Base-by-base conservation (phyloP, 2,888 invertebrate species). In the Notodonta dromedarius region DNA sequence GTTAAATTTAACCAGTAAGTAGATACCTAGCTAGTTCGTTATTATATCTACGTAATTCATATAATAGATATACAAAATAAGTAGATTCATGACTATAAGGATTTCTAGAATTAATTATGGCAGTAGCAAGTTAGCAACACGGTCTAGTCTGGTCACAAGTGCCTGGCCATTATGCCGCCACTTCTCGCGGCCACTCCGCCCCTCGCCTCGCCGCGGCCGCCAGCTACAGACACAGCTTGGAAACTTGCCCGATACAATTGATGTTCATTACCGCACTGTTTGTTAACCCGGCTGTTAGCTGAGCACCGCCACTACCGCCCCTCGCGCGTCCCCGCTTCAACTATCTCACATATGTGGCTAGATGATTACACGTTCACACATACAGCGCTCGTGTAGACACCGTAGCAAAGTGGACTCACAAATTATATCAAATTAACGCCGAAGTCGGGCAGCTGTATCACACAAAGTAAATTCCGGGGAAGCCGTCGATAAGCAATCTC, bases 401-500 rank as follows among this genome's bases (percentile, higher is more conserved):
- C 57, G 61, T 61, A 51, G 69, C 52, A 67, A 76, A 78, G 72
- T 75, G 70, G 68, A 75, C 74, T 79, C 56, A 80, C 77, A 78
- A 81, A 80, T 78, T 77, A 80, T 74, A 78, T 79, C 74, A 80
- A 83, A 84, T 86, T 83, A 84, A 80, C 81, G 73, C 75, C 65
- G 66, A 74, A 79, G 68, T 80, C 72, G 76, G 79, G 77, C 82
- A 84, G 79, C 83, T 83, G 83, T 88, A 87, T 83, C 82, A 86
- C 83, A 84, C 83, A 81, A 85, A 87, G 87, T 86, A 87, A 89
- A 90, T 88, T 89, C 85, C 82, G 78, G 85, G 82, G 87, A 86
- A 87, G 83, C 85, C 87, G 86, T 89, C 89, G 91, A 93, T 93
- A 92, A 92, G 91, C 91, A 92, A 93, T 92, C 91, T 91, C 87